A percentile compares a stretch with the other conserved stretches of the same genome.
Evolutionary conservation across 2,888 invertebrate species (phyloP).

Genomic region (Drosophila neonasuta): DNA sequence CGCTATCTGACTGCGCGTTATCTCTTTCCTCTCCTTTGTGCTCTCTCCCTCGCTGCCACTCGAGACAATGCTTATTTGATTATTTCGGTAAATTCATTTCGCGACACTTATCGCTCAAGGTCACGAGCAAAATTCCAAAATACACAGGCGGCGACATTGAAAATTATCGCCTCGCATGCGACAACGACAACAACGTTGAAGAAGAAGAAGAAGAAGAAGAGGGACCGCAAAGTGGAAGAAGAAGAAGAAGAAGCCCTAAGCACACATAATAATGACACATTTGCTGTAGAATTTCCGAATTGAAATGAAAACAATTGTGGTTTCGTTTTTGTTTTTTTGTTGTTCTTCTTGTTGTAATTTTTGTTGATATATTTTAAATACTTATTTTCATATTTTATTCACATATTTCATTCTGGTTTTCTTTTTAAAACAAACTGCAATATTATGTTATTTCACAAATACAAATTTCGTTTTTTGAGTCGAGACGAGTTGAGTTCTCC

Average conservation of each 20-base stretch:
- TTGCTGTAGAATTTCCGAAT: conserved; percentile 1
- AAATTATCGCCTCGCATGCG: conserved; percentile 58
- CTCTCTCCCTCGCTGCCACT: background rate
- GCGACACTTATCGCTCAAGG: conserved; percentile 79
- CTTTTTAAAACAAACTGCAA: conserved; percentile 74
- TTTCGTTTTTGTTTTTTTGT: conserved; percentile 2
- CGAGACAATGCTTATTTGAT: conserved; percentile 57
- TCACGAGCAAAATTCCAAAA: conserved; percentile 78
- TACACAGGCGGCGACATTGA: conserved; percentile 71
- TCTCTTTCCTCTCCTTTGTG: conserved; percentile 38
- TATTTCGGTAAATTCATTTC: conserved; percentile 75
- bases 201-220: conserved; percentile 7
- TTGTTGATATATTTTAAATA: conserved; percentile 73
- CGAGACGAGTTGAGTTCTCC: conserved; percentile 43
- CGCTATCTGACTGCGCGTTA: conserved; percentile 55
- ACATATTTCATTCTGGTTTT: conserved; percentile 65
- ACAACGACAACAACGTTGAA: conserved; percentile 1
- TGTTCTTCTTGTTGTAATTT: conserved; percentile 57
- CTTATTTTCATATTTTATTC: conserved; percentile 73
- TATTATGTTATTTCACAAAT: conserved; percentile 76
- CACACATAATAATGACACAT: conserved; percentile 29
- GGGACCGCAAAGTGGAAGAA: background rate
- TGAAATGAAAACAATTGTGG: conserved; percentile 7
- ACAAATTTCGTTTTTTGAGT: conserved; percentile 56
- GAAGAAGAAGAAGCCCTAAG: conserved; percentile 9